Base-by-base conservation (phyloP, 2,113 vertebrate species). In the Oncorhynchus clarkii region DNA sequence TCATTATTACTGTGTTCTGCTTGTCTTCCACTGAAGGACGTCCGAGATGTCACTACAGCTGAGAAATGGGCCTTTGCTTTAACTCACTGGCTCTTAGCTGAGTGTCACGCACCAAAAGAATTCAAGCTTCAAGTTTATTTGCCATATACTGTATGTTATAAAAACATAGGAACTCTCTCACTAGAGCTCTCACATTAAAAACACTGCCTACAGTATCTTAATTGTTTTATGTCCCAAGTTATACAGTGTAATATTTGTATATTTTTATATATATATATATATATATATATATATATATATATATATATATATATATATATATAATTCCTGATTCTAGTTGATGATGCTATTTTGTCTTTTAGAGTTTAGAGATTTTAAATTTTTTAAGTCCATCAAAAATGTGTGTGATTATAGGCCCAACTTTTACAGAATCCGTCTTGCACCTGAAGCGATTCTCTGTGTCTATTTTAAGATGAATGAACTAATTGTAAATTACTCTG, bases 61-160 rank as follows among this genome's bases (percentile, higher is more conserved):
- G 78, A 88, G 83, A 84, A 84, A 85, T 83, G 70, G 78, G 84
- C 73, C 83, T 81, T 51, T 76, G 76, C 68, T 74, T 81, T 71
- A 69, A 60, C 75, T 83, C 71, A 79, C 66, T 34, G 73, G 69
- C 60, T 48, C 26, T 59, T 24, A 54, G 77, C 65, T 62, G 60
- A 73, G 73, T 65, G n/a, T 39, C 8, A 9, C 9, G 39, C n/a
- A 66, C 64, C 12, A 22, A 27, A 24, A 66, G 4, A 26, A 8
- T 51, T 11, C 9, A 51, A 14, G 48, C 13, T 14, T 51, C 13
- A 51, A 4, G 49, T 54, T 54, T 16, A 54, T 54, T 54, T 5
- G 4, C 13, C 49, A 54, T 54, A 14, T 39, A 39, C 7, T 9
- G 39, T 54, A 16, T 54, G 12, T 54, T 54, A 16, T 54, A 16